Conservation (phyloP, 2,888 invertebrate genomes). For the Eupithecia exiguata region DNA sequence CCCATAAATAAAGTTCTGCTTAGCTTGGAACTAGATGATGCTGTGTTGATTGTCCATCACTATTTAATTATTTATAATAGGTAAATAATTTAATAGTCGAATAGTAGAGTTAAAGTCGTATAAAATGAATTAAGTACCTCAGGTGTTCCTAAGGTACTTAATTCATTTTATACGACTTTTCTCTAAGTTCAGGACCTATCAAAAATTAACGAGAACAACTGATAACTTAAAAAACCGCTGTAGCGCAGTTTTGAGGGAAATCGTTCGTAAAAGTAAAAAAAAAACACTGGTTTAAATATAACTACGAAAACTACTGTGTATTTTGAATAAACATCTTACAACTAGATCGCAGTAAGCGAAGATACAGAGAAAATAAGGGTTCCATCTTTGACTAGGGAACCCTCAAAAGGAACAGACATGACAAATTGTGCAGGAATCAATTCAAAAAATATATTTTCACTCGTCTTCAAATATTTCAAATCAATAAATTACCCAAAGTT, state of each 20-base stretch:
- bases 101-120: too few species aligned
- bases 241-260: background rate
- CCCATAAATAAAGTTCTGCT: too few species aligned
- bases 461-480: background rate
- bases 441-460: background rate
- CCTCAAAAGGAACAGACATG: background rate
- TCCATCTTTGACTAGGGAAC: background rate
- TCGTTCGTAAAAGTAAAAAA: background rate
- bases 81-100: too few species aligned
- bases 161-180: too few species aligned
- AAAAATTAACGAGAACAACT: background rate
- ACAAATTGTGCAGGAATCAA: background rate
- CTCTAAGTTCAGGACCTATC: background rate
- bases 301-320: slow-evolving; percentile 1
- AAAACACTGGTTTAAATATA: background rate
- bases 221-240: background rate
- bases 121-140: too few species aligned
- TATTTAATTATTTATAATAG: too few species aligned
- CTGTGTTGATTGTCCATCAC: too few species aligned
- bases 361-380: background rate
- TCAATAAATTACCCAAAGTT: background rate
- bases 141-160: too few species aligned
- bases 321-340: slow-evolving; percentile 8
- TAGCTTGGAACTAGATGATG: too few species aligned
- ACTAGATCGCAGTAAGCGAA: background rate